These are phyloP conservation scores for Drosophila pruinosa DNA, from an alignment of 1,140 invertebrate species.

Conservation along the genomic window DNA sequence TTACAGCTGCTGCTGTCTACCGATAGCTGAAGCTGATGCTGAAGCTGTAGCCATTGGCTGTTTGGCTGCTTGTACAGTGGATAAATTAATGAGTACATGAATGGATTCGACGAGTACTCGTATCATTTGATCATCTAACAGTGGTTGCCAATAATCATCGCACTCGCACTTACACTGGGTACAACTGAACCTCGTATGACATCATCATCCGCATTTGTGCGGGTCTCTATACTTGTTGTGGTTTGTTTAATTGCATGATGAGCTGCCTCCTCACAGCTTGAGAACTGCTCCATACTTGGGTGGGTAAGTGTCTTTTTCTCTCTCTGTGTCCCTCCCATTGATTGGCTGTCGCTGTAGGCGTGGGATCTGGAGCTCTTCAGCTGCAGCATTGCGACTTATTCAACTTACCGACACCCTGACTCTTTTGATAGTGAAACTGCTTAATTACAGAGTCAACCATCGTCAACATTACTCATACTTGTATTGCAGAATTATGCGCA, in stretches of 20 bases:
- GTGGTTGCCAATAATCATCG: constrained; percentile 63
- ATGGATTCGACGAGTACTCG: constrained; percentile 64
- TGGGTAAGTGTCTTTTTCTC: constrained; percentile 6
- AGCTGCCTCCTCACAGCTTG: constrained; percentile 51
- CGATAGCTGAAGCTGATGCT: constrained; percentile 25
- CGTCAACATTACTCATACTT: not conserved
- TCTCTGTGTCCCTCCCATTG: constrained; percentile 17
- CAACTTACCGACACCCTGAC: constrained; percentile 68
- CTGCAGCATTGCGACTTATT: constrained; percentile 22
- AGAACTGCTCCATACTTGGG: constrained; percentile 15
- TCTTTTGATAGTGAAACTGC: constrained; percentile 69
- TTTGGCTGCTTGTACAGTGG: constrained; percentile 14
- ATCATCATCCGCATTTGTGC: constrained; percentile 67
- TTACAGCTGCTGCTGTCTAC: constrained; percentile 43
- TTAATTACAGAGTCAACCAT: constrained; percentile 65
- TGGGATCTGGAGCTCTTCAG: constrained; percentile 41
- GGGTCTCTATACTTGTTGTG: constrained; percentile 44
- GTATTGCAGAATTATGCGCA: constrained; percentile 32
- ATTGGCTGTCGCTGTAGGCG: constrained; percentile 43
- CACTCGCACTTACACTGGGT: not conserved
- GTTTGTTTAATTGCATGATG: constrained; percentile 68
- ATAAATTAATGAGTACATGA: constrained; percentile 77
- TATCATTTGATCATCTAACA: constrained; percentile 72
- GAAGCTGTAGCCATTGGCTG: constrained; percentile 8
- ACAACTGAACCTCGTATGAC: constrained; percentile 49